phyloP scores from a whole-genome alignment of 2,797 vertebrate species.

The Coluber constrictor region DNA sequence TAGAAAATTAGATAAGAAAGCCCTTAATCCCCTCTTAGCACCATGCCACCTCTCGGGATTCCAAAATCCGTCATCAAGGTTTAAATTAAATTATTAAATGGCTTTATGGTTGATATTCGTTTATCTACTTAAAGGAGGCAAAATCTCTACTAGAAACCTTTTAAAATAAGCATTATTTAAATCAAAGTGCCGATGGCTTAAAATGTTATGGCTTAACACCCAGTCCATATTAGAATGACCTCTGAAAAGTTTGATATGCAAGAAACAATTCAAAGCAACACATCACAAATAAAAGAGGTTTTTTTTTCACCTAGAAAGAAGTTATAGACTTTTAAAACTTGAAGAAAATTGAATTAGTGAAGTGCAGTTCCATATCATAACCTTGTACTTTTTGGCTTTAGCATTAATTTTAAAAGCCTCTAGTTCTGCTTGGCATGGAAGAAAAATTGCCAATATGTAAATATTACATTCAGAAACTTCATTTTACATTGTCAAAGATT shows the following conservation, averaged over 20 bases:
- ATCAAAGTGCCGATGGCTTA: constrained; percentile 59
- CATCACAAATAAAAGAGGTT: neutral
- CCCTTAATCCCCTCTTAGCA: no score
- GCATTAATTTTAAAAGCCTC: neutral
- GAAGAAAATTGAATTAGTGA: neutral
- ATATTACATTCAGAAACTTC: neutral
- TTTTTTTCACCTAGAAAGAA: neutral
- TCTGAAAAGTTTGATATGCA: constrained; percentile 4
- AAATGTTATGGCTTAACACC: constrained; percentile 46
- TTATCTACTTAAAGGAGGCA: constrained; percentile 48
- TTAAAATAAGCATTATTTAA: constrained; percentile 57
- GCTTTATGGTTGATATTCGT: constrained; percentile 57
- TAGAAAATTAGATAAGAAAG: no score
- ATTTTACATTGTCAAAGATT: neutral
- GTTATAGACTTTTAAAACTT: neutral
- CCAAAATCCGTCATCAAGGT: no score
- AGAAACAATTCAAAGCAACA: neutral
- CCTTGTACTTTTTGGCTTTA: neutral
- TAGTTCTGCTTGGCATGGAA: neutral
- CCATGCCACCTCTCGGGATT: no score
- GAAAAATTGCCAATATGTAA: neutral
- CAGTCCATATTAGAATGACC: constrained; percentile 42
- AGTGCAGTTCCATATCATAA: neutral
- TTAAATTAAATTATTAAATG: no score
- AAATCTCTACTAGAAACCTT: constrained; percentile 3